Base-by-base conservation (phyloP, 2,888 invertebrate species). In the Lycocerus yunnanus region DNA sequence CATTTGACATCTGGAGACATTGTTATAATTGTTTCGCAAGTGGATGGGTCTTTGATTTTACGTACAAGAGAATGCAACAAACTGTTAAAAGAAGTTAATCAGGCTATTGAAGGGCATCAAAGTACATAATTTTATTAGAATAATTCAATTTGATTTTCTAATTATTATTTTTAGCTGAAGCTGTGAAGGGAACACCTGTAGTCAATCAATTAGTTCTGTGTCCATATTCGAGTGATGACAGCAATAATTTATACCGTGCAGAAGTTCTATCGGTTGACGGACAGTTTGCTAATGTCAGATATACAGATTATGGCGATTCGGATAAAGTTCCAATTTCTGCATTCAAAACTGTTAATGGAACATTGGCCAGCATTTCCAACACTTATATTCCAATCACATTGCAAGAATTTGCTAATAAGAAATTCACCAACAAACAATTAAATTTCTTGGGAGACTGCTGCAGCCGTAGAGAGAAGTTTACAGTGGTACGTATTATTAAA, bases 161-260 rank as follows among this genome's bases (percentile, higher is more conserved):
- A 27, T 59, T 68, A 66, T 68, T 59, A 68, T 27, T 81, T 81
- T 15, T 58, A 83, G 83, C 75, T 14, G 66, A 81, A 24, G 58
- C 75, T 15, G 68, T 83, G 16, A 24, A 21, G 1, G 59, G 70
- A 3, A 70, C 72, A 8, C 83, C 83, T 14, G 75, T 81, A 77
- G 78, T 79, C 9, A 81, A 81, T 3, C 83, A 85, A 70, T 58
- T 84, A 21, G 84, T 82, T 14, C 66, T 84, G n/a, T 80, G 80
- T 24, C 72, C 77, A 16, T 63, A 63, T 18, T 69, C 24, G 78
- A 43, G 1, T 43, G 43, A 43, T 1, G 78, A 67, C 80, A 82
- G 66, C 78, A 73, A 75, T 1, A 77, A 76, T 58, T 65, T 84
- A 18, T 81, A 79, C 61, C 78, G 85, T 69, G 84, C 80, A 0